Conservation (phyloP, 2,797 vertebrate species). For the Eurystomus glaucurus region DNA sequence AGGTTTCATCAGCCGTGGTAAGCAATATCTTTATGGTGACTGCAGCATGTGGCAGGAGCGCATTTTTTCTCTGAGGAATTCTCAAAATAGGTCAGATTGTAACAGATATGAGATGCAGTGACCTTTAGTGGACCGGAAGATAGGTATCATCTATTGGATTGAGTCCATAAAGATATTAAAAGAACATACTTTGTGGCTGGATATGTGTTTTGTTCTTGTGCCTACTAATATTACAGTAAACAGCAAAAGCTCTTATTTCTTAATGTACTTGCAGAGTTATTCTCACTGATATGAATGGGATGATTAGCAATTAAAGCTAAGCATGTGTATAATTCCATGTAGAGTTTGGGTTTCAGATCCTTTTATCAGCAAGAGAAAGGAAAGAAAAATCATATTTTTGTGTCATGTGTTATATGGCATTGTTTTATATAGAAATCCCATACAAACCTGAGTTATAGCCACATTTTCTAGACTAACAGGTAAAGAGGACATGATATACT, state of each 20-base stretch:
- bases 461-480: neutral
- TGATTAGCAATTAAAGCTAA: neutral
- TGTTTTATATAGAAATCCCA: neutral
- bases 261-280: neutral
- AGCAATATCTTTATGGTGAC: neutral
- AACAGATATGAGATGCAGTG: neutral
- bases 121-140: slow-evolving; percentile 52
- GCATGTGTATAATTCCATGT: neutral
- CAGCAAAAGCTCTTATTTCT: slow-evolving; percentile 10
- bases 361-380: neutral
- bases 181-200: neutral
- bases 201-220: slow-evolving; percentile 35
- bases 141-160: slow-evolving; percentile 1
- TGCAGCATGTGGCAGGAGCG: neutral
- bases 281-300: neutral
- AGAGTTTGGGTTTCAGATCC: neutral
- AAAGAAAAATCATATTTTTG: neutral
- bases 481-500: neutral
- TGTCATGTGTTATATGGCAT: neutral
- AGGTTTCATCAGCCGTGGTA: neutral
- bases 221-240: slow-evolving; percentile 1
- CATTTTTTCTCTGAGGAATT: neutral
- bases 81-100: slow-evolving; percentile 22
- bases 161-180: slow-evolving; percentile 33
- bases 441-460: neutral